Base-by-base conservation (phyloP, 2,888 invertebrate species). In the Frankliniella intonsa region DNA sequence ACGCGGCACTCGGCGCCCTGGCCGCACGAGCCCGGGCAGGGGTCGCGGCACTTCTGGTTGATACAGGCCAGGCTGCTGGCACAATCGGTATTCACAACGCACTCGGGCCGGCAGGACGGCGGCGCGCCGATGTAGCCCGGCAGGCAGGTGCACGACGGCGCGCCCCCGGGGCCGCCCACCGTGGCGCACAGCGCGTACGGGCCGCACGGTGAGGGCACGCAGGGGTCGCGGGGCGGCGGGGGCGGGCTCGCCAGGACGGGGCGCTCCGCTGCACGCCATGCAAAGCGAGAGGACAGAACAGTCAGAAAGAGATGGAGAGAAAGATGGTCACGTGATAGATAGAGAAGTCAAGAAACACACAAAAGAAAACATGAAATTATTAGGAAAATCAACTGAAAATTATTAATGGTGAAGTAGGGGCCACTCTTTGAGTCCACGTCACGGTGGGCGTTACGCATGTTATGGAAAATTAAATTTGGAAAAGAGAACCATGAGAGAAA, bases 121-220 rank as follows among this genome's bases (percentile, higher is more conserved):
- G 85, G 86, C 80, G 83, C 84, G 80, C 87, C 87, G 50, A 85
- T 85, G 84, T 87, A 88, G 22, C 86, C 86, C 38, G 86, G 86
- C 69, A 87, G 85, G 84, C 89, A 89, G 5, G 86, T 86, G 83
- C 89, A 89, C 22, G 87, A 86, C 50, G 88, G 84, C 17, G 82
- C 79, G 12, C 84, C 84, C 76, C 84, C 84, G 83, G 82, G 88
- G 85, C 80, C 38, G 38, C 38, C 38, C 38, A 38, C 85, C 55
- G 86, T 85, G 80, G 86, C 86, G 84, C 88, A 86, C 69, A 85
- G 88, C 2, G 93, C 90, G 86, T 93, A 91, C 5, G 90, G 90
- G 2, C 93, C 94, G 86, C 94, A 94, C 14, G 93, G 93, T 76
- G 90, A 92, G 62, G 93, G 93, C n/a, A 91, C 84, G 84, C 93